These are phyloP conservation scores for Terrapene triunguis DNA, from an alignment of 2,113 vertebrate genomes.

Conservation along the genomic window DNA sequence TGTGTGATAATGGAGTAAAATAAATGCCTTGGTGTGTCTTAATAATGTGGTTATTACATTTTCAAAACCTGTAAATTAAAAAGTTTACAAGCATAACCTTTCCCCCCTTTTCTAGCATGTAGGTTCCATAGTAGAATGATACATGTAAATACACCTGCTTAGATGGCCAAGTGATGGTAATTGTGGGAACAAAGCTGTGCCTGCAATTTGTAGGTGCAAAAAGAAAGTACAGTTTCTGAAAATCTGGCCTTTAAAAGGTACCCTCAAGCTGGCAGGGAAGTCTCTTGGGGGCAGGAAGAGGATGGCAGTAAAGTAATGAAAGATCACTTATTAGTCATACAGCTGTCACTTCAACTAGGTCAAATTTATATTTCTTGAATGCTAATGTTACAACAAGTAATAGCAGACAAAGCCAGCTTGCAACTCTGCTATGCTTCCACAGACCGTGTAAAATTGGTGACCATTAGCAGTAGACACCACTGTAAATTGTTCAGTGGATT, in stretches of 20 bases:
- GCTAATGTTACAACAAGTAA: background rate
- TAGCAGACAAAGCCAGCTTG: background rate
- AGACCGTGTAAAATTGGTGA: background rate
- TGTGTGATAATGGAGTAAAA: background rate
- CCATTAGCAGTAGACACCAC: background rate
- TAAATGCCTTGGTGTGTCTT: background rate
- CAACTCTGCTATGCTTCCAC: background rate
- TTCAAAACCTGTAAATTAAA: background rate
- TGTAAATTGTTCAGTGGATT: background rate
- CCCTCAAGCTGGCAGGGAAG: background rate
- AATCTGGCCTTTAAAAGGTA: accelerated
- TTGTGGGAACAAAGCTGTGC: background rate
- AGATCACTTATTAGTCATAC: background rate
- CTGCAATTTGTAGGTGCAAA: background rate
- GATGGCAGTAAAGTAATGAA: background rate
- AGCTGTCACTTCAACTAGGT: background rate
- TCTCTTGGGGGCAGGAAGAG: background rate
- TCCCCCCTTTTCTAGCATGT: background rate
- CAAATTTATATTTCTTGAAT: background rate
- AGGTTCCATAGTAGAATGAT: background rate
- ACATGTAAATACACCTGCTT: background rate
- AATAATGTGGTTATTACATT: background rate
- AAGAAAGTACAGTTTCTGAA: background rate
- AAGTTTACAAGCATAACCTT: background rate
- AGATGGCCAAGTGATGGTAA: background rate